Percentiles rank a stretch among this genome's conserved stretches.
These are phyloP conservation scores for Chymomyza costata DNA, from an alignment of 1,140 invertebrate genomes.

Conservation along the genomic window DNA sequence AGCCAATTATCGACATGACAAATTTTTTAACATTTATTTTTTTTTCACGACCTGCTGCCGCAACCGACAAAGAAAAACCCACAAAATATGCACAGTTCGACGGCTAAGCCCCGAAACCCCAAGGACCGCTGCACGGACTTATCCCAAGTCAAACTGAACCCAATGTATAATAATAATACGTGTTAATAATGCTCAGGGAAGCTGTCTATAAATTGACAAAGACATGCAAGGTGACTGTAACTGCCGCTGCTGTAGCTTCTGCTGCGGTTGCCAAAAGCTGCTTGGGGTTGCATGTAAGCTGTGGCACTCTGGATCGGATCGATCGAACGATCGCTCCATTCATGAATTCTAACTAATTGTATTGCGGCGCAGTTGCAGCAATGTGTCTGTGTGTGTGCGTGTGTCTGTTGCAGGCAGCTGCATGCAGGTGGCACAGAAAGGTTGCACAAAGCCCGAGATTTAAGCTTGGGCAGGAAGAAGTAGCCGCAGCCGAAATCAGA, in stretches of 20 bases:
- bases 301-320: conserved; percentile 21
- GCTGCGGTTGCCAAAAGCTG: conserved; percentile 50
- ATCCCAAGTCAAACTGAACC: no score
- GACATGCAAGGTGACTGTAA: conserved; percentile 62
- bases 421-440: conserved; percentile 54
- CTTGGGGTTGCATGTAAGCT: conserved; percentile 17
- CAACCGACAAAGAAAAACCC: conserved; percentile 13
- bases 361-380: conserved; percentile 60
- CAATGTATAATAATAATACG: conserved; percentile 55
- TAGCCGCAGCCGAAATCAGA: conserved; percentile 16
- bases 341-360: conserved; percentile 72
- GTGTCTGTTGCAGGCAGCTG: conserved; percentile 61
- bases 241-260: conserved; percentile 15
- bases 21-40: conserved; percentile 51
- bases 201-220: conserved; percentile 74
- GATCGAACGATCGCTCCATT: no score
- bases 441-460: conserved; percentile 28
- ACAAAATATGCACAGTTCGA: conserved; percentile 28
- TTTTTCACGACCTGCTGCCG: conserved; percentile 10
- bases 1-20: conserved; percentile 73
- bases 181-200: conserved; percentile 73
- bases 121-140: conserved; percentile 20
- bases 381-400: conserved; percentile 45
- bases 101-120: conserved; percentile 17
- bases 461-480: conserved; percentile 42